Conservation (phyloP, 2,113 vertebrate species). For the Pachycephala philippinensis region DNA sequence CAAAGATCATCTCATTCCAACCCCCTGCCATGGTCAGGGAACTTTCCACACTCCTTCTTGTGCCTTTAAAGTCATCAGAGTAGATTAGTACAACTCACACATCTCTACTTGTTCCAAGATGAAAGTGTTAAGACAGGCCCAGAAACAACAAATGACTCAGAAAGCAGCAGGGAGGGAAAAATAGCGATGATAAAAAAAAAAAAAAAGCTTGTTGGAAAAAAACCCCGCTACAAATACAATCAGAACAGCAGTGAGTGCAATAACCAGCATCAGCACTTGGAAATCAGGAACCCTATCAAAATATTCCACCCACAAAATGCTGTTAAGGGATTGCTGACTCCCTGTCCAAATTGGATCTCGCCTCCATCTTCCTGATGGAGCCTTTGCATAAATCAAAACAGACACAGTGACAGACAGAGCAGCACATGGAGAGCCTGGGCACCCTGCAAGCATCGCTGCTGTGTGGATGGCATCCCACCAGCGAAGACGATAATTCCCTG, state of each 20-base stretch:
- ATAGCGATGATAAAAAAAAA: neutral
- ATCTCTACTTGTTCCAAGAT: neutral
- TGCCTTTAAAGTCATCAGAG: neutral
- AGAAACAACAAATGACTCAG: conserved; percentile 1
- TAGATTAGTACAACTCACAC: neutral
- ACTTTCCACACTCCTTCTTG: neutral
- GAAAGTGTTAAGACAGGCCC: neutral
- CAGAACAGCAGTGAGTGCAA: conserved; percentile 8
- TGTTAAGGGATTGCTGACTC: conserved; percentile 23
- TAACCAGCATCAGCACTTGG: neutral
- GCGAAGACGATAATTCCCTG: neutral
- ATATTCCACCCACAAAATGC: conserved; percentile 45
- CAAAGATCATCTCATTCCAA: neutral
- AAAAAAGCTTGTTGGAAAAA: neutral
- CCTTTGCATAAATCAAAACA: conserved; percentile 43
- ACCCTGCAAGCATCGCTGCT: neutral
- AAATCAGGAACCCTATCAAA: conserved; percentile 33
- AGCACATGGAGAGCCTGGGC: conserved; percentile 20
- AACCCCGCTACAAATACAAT: neutral
- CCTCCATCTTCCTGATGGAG: conserved; percentile 40
- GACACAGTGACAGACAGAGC: conserved; percentile 44
- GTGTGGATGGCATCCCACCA: conserved; percentile 8
- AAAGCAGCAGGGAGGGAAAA: neutral
- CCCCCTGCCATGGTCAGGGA: neutral
- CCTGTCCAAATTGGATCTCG: conserved; percentile 39